A percentile compares a stretch with the other conserved stretches of the same genome.
Evolutionary conservation across 2,113 vertebrate species (phyloP).

Genomic region (Vombatus ursinus): DNA sequence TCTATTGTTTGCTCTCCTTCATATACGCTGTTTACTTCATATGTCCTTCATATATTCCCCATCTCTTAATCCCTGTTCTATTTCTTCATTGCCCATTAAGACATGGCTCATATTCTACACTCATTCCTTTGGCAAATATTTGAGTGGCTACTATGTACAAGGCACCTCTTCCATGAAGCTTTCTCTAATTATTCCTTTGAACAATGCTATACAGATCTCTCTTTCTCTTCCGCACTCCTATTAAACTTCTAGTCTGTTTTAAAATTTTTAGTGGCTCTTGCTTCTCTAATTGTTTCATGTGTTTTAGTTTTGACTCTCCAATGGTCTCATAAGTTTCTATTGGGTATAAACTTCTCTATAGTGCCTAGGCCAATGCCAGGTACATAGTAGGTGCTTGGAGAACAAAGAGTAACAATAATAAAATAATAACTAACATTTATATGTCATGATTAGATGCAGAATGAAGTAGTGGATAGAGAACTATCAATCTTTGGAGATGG

Average conservation of each 20-base stretch:
- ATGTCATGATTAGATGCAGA: background rate
- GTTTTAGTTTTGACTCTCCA: background rate
- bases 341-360: background rate
- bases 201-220: background rate
- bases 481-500: background rate
- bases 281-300: background rate
- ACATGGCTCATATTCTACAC: background rate
- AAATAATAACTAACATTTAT: background rate
- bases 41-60: too few relatives aligned
- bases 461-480: background rate
- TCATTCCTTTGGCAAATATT: background rate
- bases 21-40: background rate
- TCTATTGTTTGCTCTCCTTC: background rate
- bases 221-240: background rate
- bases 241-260: background rate
- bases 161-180: background rate
- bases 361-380: background rate
- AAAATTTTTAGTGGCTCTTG: background rate
- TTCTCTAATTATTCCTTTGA: background rate
- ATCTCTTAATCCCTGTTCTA: background rate
- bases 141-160: background rate
- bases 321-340: background rate
- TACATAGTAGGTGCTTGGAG: background rate
- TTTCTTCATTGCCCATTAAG: background rate
- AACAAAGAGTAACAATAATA: background rate